These are phyloP conservation scores for Fragum fragum DNA, from an alignment of 2,888 invertebrate species.

Conservation along the genomic window DNA sequence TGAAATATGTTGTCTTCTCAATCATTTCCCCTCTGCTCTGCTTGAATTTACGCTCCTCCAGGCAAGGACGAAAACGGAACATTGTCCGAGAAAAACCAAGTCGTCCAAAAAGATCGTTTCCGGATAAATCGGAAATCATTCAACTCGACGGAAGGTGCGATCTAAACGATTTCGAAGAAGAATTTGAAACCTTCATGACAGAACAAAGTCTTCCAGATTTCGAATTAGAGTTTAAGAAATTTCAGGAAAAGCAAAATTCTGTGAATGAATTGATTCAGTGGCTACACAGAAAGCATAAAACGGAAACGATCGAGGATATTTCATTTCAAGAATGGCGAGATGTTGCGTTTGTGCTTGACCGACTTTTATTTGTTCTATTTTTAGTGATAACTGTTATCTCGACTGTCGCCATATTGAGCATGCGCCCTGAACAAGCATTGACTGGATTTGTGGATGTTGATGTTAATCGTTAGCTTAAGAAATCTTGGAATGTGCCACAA, in stretches of 20 bases:
- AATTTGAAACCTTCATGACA: constrained; percentile 31
- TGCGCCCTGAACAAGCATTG: constrained; percentile 72
- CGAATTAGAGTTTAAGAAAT: constrained; percentile 45
- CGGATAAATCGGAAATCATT: constrained; percentile 43
- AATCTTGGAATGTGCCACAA: too few relatives aligned
- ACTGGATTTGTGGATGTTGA: constrained; percentile 60
- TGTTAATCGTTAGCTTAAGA: constrained; percentile 5
- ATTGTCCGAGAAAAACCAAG: constrained; percentile 43
- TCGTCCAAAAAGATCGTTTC: constrained; percentile 38
- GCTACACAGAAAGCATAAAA: constrained; percentile 72
- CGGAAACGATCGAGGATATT: constrained; percentile 73
- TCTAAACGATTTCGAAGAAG: constrained; percentile 16
- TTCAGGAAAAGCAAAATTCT: constrained; percentile 66
- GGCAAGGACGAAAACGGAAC: constrained; percentile 18
- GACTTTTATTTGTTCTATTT: constrained; percentile 79
- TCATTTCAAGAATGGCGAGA: constrained; percentile 80
- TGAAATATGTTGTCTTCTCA: constrained; percentile 74
- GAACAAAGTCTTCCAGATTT: constrained; percentile 42
- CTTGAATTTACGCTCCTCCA: constrained; percentile 56
- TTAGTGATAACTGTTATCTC: constrained; percentile 75
- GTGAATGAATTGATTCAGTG: constrained; percentile 74
- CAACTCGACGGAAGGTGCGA: constrained; percentile 37
- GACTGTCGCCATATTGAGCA: constrained; percentile 75
- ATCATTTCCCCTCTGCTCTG: constrained; percentile 69
- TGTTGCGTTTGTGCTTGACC: constrained; percentile 79